Base-by-base conservation (phyloP, 2,888 invertebrate species). In the Pyrochroa serraticornis region DNA sequence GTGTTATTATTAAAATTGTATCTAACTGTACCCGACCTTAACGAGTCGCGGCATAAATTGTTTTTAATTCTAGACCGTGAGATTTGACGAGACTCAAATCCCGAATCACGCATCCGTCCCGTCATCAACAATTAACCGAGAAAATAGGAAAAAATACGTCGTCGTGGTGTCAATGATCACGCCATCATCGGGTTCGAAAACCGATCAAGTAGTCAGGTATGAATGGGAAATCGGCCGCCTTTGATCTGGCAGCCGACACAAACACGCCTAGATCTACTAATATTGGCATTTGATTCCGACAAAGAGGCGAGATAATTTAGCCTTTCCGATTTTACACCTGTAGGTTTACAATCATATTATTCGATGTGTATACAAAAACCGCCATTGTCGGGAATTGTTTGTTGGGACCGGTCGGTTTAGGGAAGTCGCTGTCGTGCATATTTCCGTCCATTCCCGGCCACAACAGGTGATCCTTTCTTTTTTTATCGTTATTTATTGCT, bases 401-500 rank as follows among this genome's bases (percentile, higher is more conserved):
- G 22, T 22, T 2, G 22, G 22, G 12, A n/a, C 38, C 30, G 33
- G 35, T 1, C 31, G 47, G 5, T 47, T 37, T 38, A 2, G 38
- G 44, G 22, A 34, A 31, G 30, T 32, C 30, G 38, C 44, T 32
- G 44, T 32, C 31, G n/a, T 22, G 22, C 22, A 39, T 38, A 43
- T 51, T 43, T 51, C 44, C 51, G 22, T 22, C 22, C 22, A 22
- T 22, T 22, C 22, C 22, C 3, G 22, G 5, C 22, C 22, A 5
- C 5, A 39, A 53, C 53, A 53, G 53, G 53, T 53, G 53, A 52
- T 51, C 39, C 51, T 14, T 43, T 31, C 43, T 43, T 42, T 7
- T 53, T 54, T 65, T 62, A 63, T 65, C 58, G 57, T 66, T 65
- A 65, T 66, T 66, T 66, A 66, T 65, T 45, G 64, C 53, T 35